These are phyloP conservation scores for Pelodiscus sinensis DNA, from an alignment of 2,113 vertebrate genomes.

Conservation along the genomic window DNA sequence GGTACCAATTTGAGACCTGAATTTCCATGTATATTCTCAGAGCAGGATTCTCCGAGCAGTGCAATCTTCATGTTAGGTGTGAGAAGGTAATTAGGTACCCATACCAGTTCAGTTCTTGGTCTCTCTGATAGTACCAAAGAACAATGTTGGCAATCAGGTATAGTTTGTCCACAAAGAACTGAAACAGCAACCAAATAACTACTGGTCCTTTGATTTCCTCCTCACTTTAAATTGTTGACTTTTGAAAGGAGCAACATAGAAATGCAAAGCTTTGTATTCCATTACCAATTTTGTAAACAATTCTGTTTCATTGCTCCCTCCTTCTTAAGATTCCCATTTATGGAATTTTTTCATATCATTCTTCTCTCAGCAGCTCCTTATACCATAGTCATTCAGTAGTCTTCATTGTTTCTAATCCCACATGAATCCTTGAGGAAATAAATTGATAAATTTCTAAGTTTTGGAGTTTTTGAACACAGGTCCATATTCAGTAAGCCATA, in stretches of 20 bases:
- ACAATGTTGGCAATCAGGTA: constrained; percentile 20
- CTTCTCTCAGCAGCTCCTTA: background rate
- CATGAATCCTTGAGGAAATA: background rate
- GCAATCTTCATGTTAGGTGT: constrained; percentile 7
- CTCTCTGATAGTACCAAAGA: constrained; percentile 25
- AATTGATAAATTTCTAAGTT: background rate
- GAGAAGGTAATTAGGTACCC: constrained; percentile 33
- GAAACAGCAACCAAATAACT: background rate
- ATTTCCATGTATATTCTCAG: background rate
- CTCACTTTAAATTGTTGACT: background rate
- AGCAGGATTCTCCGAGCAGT: background rate
- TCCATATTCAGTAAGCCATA: background rate
- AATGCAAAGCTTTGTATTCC: background rate
- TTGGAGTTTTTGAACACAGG: background rate
- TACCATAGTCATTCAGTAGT: background rate
- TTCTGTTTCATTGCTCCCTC: background rate
- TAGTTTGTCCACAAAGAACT: background rate
- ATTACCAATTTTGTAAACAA: background rate
- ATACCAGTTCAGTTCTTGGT: constrained; percentile 33
- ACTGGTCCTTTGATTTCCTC: background rate
- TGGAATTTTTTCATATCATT: background rate
- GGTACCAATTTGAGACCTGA: background rate
- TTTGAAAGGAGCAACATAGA: background rate
- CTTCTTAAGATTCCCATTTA: background rate
- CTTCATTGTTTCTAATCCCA: background rate